Evolutionary conservation across 2,888 invertebrate genomes (phyloP).

Genomic region (Drosophila hawaiiensis): DNA sequence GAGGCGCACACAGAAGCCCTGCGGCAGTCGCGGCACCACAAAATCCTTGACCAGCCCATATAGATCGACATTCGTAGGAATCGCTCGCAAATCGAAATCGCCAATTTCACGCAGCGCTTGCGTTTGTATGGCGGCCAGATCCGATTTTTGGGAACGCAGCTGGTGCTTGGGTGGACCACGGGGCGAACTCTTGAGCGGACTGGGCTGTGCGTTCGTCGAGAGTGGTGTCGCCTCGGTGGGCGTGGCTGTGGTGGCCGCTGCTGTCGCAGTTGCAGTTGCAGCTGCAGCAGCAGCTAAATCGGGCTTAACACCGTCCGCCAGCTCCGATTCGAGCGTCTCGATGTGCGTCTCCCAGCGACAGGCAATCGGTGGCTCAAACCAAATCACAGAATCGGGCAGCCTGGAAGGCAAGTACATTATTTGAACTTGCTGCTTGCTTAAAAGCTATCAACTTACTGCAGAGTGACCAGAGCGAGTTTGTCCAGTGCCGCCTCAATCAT

Average conservation of each 20-base stretch:
- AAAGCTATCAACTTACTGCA: slow-evolving; percentile 87
- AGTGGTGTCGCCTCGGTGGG: slow-evolving; percentile 73
- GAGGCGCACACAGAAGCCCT: slow-evolving; percentile 82
- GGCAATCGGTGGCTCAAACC: slow-evolving; percentile 92
- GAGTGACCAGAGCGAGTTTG: slow-evolving; percentile 89
- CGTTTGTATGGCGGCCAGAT: slow-evolving; percentile 28
- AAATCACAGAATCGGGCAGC: slow-evolving; percentile 89
- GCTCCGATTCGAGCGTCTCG: slow-evolving; percentile 83
- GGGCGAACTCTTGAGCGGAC: slow-evolving; percentile 79
- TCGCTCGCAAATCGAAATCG: slow-evolving; percentile 84
- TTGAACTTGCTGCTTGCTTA: neutral
- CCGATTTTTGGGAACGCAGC: slow-evolving; percentile 72
- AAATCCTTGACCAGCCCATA: slow-evolving; percentile 83
- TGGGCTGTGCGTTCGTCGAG: slow-evolving; percentile 74
- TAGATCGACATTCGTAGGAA: slow-evolving; percentile 83
- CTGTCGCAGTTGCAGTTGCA: slow-evolving; percentile 30
- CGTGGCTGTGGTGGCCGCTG: slow-evolving; percentile 65
- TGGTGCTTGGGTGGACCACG: slow-evolving; percentile 67
- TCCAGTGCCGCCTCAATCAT: slow-evolving; percentile 90
- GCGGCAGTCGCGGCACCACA: slow-evolving; percentile 84
- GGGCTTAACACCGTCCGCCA: slow-evolving; percentile 73
- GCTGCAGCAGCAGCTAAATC: slow-evolving; percentile 19
- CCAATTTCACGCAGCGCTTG: slow-evolving; percentile 74
- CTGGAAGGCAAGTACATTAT: slow-evolving; percentile 69
- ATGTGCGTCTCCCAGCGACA: slow-evolving; percentile 89